These are phyloP conservation scores for Drepanosiphum platanoidis DNA, from an alignment of 2,888 invertebrate genomes.

Conservation along the genomic window DNA sequence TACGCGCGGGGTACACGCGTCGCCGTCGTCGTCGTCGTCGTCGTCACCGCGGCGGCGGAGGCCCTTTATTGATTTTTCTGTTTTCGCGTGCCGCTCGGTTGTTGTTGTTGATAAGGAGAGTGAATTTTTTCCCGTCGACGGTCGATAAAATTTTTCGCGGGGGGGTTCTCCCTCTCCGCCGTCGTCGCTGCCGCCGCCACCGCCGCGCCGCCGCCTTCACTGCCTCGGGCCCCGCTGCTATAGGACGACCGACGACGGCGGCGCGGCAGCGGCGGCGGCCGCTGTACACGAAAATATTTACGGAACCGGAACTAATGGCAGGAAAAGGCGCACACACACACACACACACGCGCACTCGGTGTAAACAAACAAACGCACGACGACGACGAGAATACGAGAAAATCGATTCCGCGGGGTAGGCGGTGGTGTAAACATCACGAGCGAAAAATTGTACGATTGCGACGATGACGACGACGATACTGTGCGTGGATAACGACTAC, in stretches of 20 bases:
- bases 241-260: constrained; percentile 17
- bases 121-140: constrained; percentile 41
- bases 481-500: neutral
- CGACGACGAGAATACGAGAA: constrained; percentile 20
- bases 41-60: constrained; percentile 9
- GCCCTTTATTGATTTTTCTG: constrained; percentile 53
- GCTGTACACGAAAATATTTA: constrained; percentile 36
- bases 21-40: neutral
- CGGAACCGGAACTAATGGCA: constrained; percentile 57
- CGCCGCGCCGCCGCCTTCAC: constrained; percentile 9
- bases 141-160: constrained; percentile 55
- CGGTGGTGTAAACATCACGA: constrained; percentile 18
- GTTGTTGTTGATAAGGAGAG: constrained; percentile 60
- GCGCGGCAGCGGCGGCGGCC: neutral
- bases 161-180: constrained; percentile 3
- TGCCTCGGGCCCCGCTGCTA: constrained; percentile 29
- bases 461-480: neutral
- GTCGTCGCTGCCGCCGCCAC: neutral
- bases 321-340: constrained; percentile 45
- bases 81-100: constrained; percentile 33
- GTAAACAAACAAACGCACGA: constrained; percentile 53
- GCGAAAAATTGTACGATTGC: neutral
- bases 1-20: neutral
- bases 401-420: constrained; percentile 48
- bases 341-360: constrained; percentile 5